Conservation (phyloP, 1,140 invertebrate genomes). For the Asobara japonica region DNA sequence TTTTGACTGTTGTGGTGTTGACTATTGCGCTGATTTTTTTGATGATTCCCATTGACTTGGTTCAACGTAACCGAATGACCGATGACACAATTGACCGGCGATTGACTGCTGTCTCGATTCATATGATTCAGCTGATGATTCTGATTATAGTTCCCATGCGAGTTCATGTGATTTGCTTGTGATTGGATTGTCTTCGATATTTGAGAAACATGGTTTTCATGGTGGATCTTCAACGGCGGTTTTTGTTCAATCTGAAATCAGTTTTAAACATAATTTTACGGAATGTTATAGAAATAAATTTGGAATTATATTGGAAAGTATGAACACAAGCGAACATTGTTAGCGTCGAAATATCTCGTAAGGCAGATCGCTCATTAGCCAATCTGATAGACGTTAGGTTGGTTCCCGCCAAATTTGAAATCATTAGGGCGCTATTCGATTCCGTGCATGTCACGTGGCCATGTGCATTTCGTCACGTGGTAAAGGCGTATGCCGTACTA, state of each 20-base stretch:
- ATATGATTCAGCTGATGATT: constrained; percentile 52
- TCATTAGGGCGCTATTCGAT: too few species aligned
- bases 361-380: too few species aligned
- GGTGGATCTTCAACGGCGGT: constrained; percentile 56
- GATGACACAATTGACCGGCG: constrained; percentile 50
- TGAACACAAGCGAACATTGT: too few species aligned
- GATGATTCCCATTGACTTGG: constrained; percentile 53
- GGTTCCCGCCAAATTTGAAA: too few species aligned
- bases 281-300: too few species aligned
- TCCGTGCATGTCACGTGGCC: too few species aligned
- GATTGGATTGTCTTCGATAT: constrained; percentile 64
- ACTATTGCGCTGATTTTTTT: constrained; percentile 48
- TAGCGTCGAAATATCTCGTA: too few species aligned
- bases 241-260: constrained; percentile 60
- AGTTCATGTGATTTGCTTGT: constrained; percentile 55
- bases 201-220: constrained; percentile 64
- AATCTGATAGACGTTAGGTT: too few species aligned
- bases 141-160: constrained; percentile 53
- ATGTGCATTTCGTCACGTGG: too few species aligned
- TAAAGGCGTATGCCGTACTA: too few species aligned
- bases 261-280: too few species aligned
- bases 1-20: constrained; percentile 47
- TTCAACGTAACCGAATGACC: constrained; percentile 49
- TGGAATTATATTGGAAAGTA: too few species aligned
- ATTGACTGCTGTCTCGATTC: constrained; percentile 52